These are phyloP conservation scores for Illadopsis cleaveri DNA, from an alignment of 2,113 vertebrate species.

Conservation along the genomic window DNA sequence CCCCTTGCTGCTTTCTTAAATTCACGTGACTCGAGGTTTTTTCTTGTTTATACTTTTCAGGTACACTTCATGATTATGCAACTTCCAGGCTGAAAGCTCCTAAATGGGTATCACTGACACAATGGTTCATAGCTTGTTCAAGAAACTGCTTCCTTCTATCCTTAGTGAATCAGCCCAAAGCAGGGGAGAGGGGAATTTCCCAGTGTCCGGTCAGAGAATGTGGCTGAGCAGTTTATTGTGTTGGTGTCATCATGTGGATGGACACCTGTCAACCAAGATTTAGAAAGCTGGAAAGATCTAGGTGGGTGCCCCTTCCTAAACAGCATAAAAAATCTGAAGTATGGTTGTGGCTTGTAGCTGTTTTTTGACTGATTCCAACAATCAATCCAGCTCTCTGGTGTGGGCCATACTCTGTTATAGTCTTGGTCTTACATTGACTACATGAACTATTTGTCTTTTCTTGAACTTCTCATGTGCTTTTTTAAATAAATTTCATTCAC, in stretches of 20 bases:
- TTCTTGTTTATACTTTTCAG: background rate
- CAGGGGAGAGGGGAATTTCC: background rate
- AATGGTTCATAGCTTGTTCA: background rate
- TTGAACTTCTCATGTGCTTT: background rate
- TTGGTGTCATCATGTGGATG: background rate
- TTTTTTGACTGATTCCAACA: background rate
- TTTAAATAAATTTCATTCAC: background rate
- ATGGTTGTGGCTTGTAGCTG: background rate
- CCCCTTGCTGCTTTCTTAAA: background rate
- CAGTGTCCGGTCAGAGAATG: background rate
- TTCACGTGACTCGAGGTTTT: background rate
- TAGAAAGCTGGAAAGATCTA: background rate
- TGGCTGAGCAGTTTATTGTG: background rate
- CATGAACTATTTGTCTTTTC: background rate
- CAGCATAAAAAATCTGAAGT: background rate
- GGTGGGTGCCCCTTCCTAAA: background rate
- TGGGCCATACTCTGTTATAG: background rate
- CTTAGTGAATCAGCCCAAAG: accelerated
- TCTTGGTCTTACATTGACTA: background rate
- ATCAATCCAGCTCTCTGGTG: background rate
- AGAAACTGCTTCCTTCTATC: background rate
- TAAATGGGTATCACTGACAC: background rate
- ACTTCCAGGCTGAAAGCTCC: background rate
- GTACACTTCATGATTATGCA: background rate
- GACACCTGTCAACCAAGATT: background rate